Percentiles rank a stretch among this genome's conserved stretches.
phyloP scores from a whole-genome alignment of 1,140 invertebrate species.

The Drosophila pruinosa region DNA sequence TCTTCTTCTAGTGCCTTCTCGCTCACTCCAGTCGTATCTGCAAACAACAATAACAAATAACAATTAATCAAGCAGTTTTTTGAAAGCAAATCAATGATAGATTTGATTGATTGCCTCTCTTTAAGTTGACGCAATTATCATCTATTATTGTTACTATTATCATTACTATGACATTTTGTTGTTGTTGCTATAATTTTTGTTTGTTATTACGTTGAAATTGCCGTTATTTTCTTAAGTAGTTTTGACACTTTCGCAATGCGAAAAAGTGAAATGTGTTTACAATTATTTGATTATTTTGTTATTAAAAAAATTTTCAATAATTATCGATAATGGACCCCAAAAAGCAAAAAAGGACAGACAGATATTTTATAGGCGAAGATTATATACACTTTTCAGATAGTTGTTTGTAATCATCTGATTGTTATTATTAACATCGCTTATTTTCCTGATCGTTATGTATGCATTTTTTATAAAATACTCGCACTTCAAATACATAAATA shows the following conservation, averaged over 20 bases:
- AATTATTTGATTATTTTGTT: conserved; percentile 54
- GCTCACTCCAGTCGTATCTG: conserved; percentile 35
- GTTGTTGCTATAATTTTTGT: conserved; percentile 40
- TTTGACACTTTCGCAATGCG: conserved; percentile 67
- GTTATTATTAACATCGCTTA: too few relatives aligned
- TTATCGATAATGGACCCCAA: conserved; percentile 37
- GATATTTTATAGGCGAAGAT: not conserved
- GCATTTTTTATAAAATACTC: too few relatives aligned
- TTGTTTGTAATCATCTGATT: not conserved
- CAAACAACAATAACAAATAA: conserved; percentile 22
- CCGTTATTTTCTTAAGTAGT: conserved; percentile 37
- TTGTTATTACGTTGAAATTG: conserved; percentile 26
- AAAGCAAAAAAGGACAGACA: not conserved
- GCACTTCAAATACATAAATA: too few relatives aligned
- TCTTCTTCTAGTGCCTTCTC: not conserved
- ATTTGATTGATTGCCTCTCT: conserved; percentile 54
- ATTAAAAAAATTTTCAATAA: conserved; percentile 68
- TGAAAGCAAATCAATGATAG: conserved; percentile 36
- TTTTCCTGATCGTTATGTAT: too few relatives aligned
- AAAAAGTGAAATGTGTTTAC: conserved; percentile 62
- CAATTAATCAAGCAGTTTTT: conserved; percentile 44
- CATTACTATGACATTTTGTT: conserved; percentile 40
- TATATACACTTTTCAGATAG: not conserved
- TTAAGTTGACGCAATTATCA: conserved; percentile 70
- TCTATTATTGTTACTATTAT: conserved; percentile 56